Conservation (phyloP, 53 echinoderm and acorn worm species). For the Stichopus horrens region DNA sequence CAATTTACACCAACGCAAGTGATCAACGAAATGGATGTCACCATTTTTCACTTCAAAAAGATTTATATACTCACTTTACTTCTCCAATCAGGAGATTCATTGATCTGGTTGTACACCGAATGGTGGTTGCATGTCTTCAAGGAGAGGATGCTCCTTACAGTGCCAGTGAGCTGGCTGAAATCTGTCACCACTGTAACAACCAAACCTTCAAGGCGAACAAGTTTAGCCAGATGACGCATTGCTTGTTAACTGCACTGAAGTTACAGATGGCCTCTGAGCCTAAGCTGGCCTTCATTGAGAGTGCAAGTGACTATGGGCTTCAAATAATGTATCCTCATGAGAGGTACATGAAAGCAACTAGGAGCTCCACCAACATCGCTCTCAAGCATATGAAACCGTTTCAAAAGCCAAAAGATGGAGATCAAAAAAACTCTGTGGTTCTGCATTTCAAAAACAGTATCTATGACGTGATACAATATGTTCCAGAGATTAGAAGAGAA, state of each 20-base stretch:
- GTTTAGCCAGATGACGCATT: conserved; percentile 63
- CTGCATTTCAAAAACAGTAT: conserved; percentile 76
- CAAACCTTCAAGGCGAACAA: conserved; percentile 67
- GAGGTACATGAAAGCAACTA: conserved; percentile 34
- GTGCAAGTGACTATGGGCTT: conserved; percentile 54
- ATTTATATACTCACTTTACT: conserved; percentile 93
- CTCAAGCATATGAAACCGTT: conserved; percentile 65
- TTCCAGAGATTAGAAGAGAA: conserved; percentile 16
- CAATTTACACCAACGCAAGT: conserved; percentile 59
- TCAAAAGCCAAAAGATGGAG: conserved; percentile 62
- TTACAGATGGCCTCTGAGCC: too few relatives aligned
- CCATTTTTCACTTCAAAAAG: too few relatives aligned
- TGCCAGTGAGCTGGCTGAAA: conserved; percentile 56
- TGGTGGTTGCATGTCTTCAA: conserved; percentile 63
- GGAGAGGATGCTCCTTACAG: conserved; percentile 61
- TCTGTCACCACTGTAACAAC: too few relatives aligned
- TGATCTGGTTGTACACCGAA: conserved; percentile 90
- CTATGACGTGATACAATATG: conserved; percentile 51
- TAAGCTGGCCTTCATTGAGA: conserved; percentile 56
- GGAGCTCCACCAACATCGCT: conserved; percentile 55
- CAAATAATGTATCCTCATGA: conserved; percentile 64
- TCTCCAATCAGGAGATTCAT: conserved; percentile 93
- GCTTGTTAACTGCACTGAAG: conserved; percentile 68
- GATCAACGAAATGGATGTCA: conserved; percentile 35
- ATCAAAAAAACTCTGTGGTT: conserved; percentile 39